Conservation (phyloP, 1,140 invertebrate species). For the Euborellia annulipes region DNA sequence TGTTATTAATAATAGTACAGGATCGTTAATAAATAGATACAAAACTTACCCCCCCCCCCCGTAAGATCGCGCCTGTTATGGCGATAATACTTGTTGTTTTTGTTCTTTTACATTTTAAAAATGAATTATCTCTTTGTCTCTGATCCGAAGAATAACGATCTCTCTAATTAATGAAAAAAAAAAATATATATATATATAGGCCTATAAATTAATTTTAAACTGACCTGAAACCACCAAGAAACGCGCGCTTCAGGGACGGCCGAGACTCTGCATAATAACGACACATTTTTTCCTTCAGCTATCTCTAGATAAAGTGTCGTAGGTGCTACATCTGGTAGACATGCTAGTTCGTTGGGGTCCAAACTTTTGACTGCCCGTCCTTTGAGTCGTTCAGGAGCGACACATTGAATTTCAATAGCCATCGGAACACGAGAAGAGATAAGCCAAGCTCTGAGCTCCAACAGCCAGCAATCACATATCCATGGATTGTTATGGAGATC, state of each 20-base stretch:
- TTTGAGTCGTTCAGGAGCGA: constrained; percentile 44
- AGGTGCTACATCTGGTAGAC: constrained; percentile 57
- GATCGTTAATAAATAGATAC: too few species aligned
- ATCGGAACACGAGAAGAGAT: constrained; percentile 52
- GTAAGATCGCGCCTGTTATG: too few species aligned
- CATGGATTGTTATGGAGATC: constrained; percentile 75
- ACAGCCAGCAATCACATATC: constrained; percentile 69
- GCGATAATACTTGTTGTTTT: too few species aligned
- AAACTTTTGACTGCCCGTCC: constrained; percentile 51
- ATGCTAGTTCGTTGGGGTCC: constrained; percentile 58
- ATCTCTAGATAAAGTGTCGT: constrained; percentile 55
- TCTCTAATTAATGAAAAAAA: too few species aligned
- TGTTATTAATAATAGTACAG: too few species aligned
- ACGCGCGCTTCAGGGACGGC: constrained; percentile 62
- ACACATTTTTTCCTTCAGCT: constrained; percentile 60
- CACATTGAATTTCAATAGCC: constrained; percentile 54
- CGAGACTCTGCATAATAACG: constrained; percentile 56
- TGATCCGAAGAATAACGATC: too few species aligned
- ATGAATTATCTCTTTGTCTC: too few species aligned
- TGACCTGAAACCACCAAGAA: constrained; percentile 62
- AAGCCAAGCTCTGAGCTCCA: constrained; percentile 62
- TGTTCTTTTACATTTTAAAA: too few species aligned
- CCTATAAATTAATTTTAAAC: too few species aligned
- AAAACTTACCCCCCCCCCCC: too few species aligned
- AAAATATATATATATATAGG: too few species aligned